Evolutionary conservation across 2,888 invertebrate species (phyloP), one percentile per base, ranked within the genome.

Genomic region (Ophion ellenae): DNA sequence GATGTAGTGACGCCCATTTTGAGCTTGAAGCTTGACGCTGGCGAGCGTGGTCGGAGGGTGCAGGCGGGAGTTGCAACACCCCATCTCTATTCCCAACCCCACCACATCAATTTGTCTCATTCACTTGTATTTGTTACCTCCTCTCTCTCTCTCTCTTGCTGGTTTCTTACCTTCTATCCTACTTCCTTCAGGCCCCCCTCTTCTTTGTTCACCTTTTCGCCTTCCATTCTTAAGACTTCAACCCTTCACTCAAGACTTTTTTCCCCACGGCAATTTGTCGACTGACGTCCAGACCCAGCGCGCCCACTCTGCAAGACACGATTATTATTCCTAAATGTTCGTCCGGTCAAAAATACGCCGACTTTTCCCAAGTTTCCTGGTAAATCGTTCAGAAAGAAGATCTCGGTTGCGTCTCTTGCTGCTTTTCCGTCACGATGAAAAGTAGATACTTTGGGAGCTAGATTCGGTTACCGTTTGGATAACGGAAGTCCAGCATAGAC

Each of bases 1-100:
- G 86, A 90, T 17, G 40, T 24, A 87, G 90, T 90, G 91, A 92
- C 93, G 92, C 92, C 92, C 90, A 91, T 86, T 79, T 80, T 79
- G 77, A 77, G 79, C 73, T 77, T 80, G 71, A 78, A 86, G 59
- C 83, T 81, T 81, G 87, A 85, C 67, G 69, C 80, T 77, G 80
- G 36, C 75, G 69, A 85, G 71, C 71, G 6, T 24, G 28, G 47
- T 64, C 28, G 70, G 63, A 75, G 28, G 74, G 75, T 74, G 53
- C 24, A 47, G 67, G 63, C 17, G 67, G 64, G 81, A 69, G 61
- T 53, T 74, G 80, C 73, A 63, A 64, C 53, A 36, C 77, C 24
- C 53, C 28, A 45, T 74, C 70, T 63, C 45, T 59, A 47, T 57
- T 53, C 69, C 28, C 66, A 67, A 45, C 76, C 81, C 81, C 64